Conservation (phyloP, 2,888 invertebrate species). For the Cecidostiba fungosa region DNA sequence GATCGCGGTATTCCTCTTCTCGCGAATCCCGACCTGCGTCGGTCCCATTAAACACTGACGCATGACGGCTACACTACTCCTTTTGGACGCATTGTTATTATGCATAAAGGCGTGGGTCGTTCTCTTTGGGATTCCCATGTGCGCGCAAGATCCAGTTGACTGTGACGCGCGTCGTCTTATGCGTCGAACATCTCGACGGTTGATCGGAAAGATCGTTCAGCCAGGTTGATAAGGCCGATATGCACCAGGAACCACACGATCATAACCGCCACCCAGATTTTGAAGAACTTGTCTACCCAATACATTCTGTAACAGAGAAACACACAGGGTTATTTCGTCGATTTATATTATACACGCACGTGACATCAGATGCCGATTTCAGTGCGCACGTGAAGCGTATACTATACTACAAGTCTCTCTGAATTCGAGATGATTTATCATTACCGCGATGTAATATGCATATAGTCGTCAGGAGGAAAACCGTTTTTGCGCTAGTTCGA, state of each 20-base stretch:
- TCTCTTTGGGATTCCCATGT: background rate
- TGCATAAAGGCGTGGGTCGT: background rate
- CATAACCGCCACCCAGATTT: conserved; percentile 63
- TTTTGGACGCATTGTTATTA: background rate
- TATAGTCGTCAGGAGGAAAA: background rate
- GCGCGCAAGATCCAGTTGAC: background rate
- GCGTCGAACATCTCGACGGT: conserved; percentile 15
- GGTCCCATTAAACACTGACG: background rate
- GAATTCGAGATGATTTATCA: background rate
- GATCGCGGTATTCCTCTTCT: conserved; percentile 2
- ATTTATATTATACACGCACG: background rate
- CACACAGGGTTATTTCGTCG: background rate
- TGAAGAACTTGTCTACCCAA: conserved; percentile 72
- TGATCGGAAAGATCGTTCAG: conserved; percentile 10
- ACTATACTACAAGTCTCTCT: background rate
- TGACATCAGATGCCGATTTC: background rate
- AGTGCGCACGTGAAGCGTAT: background rate
- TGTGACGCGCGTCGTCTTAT: conserved; percentile 13
- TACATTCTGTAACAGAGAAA: conserved; percentile 74
- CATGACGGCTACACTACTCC: background rate
- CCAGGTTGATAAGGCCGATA: conserved; percentile 48
- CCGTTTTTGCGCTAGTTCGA: background rate
- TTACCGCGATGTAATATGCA: background rate
- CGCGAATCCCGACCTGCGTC: background rate
- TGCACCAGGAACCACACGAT: conserved; percentile 65